Evolutionary conservation across 1,140 invertebrate genomes (phyloP), one percentile per base, ranked within the genome.

Genomic region (Drosophila mauritiana): DNA sequence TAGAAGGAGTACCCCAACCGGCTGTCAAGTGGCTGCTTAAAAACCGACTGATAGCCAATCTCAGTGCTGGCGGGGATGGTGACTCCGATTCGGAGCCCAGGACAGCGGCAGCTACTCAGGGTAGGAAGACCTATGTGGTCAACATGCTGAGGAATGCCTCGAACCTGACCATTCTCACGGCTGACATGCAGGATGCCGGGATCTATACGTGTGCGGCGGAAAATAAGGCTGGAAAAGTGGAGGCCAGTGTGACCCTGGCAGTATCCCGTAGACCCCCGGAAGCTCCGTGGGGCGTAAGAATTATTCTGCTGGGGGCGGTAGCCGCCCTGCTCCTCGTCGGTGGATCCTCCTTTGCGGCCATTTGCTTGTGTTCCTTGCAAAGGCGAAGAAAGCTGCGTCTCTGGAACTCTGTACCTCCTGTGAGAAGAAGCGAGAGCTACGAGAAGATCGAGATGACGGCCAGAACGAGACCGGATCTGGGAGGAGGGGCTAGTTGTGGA

Each of bases 401-500:
- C 7, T 92, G 81, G 91, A 90, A 86, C 73, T 85, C 78, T n/a
- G 86, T 91, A 51, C 90, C 90, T 7, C 78, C 85, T 8, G 80
- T 80, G n/a, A 46, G 82, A 2, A 92, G 94, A 45, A 94, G 94
- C 42, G 95, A 96, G 76, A 95, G 93, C 91, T 96, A 96, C 80
- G 96, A 96, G 89, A 96, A 96, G 93, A 96, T 96, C 64, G 95
- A 96, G 84, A 94, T 95, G 93, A 95, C 90, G n/a, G 62, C 85
- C 11, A 57, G 90, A 11, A 76, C 83, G 48, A 90, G 90, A 22
- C 90, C 90, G 31, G 90, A 91, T 34, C 52, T 91, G 56, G 82
- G 86, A 17, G 94, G 94, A 53, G 93, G 83, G 55, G 92, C 89
- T 46, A 92, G 90, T 10, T 93, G 93, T 67, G 92, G 93, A 10